Evolutionary conservation across 2,797 vertebrate genomes (phyloP).

Genomic region (Eulemur rubriventer): DNA sequence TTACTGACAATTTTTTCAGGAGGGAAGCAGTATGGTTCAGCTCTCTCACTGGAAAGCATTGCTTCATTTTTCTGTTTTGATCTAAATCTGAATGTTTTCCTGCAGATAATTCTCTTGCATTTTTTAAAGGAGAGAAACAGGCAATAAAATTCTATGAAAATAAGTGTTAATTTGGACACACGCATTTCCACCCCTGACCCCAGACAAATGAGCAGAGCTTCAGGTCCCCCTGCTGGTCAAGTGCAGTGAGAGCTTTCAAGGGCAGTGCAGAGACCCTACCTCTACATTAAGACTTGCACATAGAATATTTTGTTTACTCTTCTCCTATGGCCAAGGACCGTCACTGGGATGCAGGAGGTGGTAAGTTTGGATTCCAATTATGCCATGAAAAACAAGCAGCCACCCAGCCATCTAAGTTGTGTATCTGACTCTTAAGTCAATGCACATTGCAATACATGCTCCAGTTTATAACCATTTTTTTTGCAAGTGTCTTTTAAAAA

Average conservation of each 20-base stretch:
- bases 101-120: constrained; percentile 69
- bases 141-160: constrained; percentile 12
- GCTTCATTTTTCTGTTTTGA: constrained; percentile 61
- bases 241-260: neutral
- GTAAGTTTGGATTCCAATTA: neutral
- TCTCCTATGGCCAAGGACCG: fast-evolving
- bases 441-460: fast-evolving
- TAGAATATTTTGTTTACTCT: neutral
- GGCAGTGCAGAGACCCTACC: neutral
- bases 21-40: neutral
- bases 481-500: neutral
- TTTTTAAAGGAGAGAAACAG: constrained; percentile 55
- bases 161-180: constrained; percentile 21
- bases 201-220: neutral
- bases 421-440: neutral
- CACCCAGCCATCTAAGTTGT: fast-evolving
- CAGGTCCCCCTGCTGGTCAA: constrained; percentile 72
- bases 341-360: neutral
- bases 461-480: neutral
- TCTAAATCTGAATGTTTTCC: constrained; percentile 66
- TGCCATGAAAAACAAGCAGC: neutral
- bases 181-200: neutral
- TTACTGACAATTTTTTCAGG: constrained; percentile 44
- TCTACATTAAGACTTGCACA: neutral
- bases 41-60: neutral